Evolutionary conservation across 2,113 vertebrate genomes (phyloP).

Genomic region (Myiozetetes cayanensis): DNA sequence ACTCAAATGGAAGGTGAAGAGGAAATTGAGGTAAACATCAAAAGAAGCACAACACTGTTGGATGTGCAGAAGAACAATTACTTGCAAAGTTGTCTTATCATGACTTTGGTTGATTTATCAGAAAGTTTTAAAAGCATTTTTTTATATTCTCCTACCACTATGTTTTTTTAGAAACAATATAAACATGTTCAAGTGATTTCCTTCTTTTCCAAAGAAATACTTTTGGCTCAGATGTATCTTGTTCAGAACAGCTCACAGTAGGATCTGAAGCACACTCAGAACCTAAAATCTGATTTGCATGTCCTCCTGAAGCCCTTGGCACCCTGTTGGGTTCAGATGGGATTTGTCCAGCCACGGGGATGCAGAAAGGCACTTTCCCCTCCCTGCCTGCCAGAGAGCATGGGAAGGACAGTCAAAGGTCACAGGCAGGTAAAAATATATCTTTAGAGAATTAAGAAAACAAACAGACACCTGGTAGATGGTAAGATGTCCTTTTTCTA

Average conservation of each 20-base stretch:
- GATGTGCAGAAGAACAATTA: conserved; percentile 29
- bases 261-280: background rate
- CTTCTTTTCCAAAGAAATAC: background rate
- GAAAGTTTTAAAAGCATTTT: background rate
- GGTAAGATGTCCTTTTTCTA: background rate
- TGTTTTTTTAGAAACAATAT: background rate
- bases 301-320: fast-evolving
- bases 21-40: conserved; percentile 60
- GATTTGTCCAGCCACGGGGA: background rate
- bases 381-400: background rate
- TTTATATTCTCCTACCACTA: background rate
- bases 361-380: background rate
- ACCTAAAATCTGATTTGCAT: background rate
- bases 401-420: background rate
- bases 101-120: background rate
- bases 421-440: background rate
- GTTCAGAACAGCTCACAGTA: background rate
- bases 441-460: background rate
- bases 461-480: background rate
- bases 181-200: background rate
- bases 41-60: background rate
- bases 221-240: background rate
- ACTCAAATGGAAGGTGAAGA: conserved; percentile 33
- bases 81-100: background rate
- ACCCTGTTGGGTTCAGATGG: background rate